A percentile compares a stretch with the other conserved stretches of the same genome.
Evolutionary conservation across 2,888 invertebrate genomes (phyloP).

Genomic region (Scaptomyza reducta): DNA sequence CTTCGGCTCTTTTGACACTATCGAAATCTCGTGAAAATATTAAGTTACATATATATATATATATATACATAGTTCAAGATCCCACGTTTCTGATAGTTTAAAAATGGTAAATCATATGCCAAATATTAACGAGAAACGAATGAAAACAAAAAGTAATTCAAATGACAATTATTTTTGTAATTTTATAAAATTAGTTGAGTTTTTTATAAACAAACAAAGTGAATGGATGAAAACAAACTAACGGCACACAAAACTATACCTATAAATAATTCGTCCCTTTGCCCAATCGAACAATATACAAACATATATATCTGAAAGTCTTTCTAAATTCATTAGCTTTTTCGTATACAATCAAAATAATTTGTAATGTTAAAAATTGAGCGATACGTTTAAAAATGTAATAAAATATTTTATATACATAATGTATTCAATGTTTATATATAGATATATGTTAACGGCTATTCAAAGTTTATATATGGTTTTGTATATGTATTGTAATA

Average conservation of each 20-base stretch:
- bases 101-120: conserved; percentile 66
- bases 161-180: conserved; percentile 77
- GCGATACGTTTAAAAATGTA: conserved; percentile 21
- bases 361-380: conserved; percentile 22
- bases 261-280: conserved; percentile 55
- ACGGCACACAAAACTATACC: conserved; percentile 21
- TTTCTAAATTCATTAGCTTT: conserved; percentile 61
- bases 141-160: conserved; percentile 56
- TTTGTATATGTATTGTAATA: conserved; percentile 52
- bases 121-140: conserved; percentile 59
- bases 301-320: conserved; percentile 26
- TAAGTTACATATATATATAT: conserved; percentile 39
- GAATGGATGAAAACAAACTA: conserved; percentile 17
- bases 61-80: conserved; percentile 33
- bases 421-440: conserved; percentile 55
- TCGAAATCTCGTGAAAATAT: conserved; percentile 15
- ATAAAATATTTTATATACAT: conserved; percentile 27
- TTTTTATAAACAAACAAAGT: conserved; percentile 46
- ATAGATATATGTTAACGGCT: conserved; percentile 40
- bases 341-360: conserved; percentile 61
- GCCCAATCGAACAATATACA: conserved; percentile 48
- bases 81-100: conserved; percentile 66
- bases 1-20: conserved; percentile 10
- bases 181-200: conserved; percentile 75
- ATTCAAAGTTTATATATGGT: conserved; percentile 40